These are phyloP conservation scores for Cuculus canorus DNA, from an alignment of 2,797 vertebrate species.

Conservation along the genomic window DNA sequence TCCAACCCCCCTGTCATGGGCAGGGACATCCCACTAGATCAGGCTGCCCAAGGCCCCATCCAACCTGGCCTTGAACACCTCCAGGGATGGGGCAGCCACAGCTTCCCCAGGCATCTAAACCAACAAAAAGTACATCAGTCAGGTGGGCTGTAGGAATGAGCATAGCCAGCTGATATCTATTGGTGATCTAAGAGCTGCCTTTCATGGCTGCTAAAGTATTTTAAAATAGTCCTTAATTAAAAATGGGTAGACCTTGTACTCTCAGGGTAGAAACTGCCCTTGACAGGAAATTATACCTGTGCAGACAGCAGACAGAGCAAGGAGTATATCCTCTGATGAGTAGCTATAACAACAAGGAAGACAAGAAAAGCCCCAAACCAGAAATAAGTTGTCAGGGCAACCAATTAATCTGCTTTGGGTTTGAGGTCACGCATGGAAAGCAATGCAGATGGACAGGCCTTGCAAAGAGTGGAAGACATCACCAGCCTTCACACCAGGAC, in stretches of 20 bases:
- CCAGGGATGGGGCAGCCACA: too few relatives aligned
- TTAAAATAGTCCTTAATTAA: neutral
- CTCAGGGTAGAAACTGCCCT: neutral
- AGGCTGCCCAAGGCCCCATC: too few relatives aligned
- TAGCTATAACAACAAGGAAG: neutral
- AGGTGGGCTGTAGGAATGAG: neutral
- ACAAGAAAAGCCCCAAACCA: neutral
- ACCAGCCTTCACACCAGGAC: neutral
- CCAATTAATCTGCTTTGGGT: neutral
- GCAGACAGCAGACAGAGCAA: neutral
- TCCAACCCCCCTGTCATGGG: too few relatives aligned
- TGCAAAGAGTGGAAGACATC: neutral
- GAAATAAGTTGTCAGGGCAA: constrained; percentile 12
- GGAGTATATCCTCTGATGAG: neutral
- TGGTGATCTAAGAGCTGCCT: neutral
- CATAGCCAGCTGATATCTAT: neutral
- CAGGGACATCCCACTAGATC: too few relatives aligned
- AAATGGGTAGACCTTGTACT: neutral
- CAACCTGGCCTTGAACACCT: too few relatives aligned
- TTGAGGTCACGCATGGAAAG: neutral
- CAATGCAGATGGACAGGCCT: neutral
- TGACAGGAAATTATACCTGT: neutral
- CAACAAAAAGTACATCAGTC: neutral
- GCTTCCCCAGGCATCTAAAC: neutral
- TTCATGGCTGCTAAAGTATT: fast-evolving